A percentile compares a stretch with the other conserved stretches of the same genome.
phyloP scores from a whole-genome alignment of 2,888 invertebrate genomes.

The Drosophila gaucha region DNA sequence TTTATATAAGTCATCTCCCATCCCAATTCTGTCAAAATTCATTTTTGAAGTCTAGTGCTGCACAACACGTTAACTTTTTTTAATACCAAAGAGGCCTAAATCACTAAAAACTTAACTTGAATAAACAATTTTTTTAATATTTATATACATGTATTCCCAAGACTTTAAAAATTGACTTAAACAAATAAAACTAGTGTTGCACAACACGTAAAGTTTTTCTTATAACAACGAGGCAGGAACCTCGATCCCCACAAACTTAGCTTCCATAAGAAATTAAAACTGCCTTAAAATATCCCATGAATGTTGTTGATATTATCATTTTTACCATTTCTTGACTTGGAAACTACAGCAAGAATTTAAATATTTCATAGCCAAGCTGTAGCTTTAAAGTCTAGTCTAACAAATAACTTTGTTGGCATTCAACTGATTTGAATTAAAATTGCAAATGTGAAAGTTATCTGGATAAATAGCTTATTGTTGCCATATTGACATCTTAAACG shows the following conservation, averaged over 20 bases:
- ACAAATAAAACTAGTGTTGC: neutral
- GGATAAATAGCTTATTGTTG: conserved; percentile 12
- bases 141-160: no score
- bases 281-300: neutral
- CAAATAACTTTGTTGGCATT: neutral
- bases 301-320: neutral
- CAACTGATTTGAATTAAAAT: conserved; percentile 3
- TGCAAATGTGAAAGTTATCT: conserved; percentile 6
- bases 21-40: neutral
- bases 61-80: no score
- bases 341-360: neutral
- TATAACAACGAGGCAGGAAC: no score
- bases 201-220: no score
- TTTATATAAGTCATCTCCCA: no score
- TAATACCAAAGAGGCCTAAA: no score
- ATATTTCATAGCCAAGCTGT: neutral
- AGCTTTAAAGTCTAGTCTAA: neutral
- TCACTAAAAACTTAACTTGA: neutral
- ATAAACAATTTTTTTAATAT: no score
- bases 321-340: neutral
- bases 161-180: no score
- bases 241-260: neutral
- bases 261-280: neutral
- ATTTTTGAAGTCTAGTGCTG: neutral
- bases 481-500: conserved; percentile 1